These are phyloP conservation scores for Odontothrips loti DNA, from an alignment of 2,888 invertebrate genomes.

Conservation along the genomic window DNA sequence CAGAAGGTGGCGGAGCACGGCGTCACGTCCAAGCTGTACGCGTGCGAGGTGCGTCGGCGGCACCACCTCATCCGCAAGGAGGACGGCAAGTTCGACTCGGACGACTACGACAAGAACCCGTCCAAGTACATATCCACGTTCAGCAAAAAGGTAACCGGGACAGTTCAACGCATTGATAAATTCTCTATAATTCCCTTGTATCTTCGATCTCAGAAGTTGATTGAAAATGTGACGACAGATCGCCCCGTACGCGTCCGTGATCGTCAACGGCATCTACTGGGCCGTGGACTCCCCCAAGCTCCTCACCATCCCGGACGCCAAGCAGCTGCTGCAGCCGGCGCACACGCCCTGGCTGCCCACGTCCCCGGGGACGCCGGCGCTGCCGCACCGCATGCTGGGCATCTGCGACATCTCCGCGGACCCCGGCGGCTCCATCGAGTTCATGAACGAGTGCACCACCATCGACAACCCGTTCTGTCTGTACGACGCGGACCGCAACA, in stretches of 20 bases:
- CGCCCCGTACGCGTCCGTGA: constrained; percentile 94
- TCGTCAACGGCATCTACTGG: constrained; percentile 99
- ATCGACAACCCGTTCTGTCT: constrained; percentile 98
- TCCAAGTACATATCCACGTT: constrained; percentile 94
- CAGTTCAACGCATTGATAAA: no score
- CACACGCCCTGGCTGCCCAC: constrained; percentile 91
- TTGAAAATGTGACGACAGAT: constrained; percentile 66
- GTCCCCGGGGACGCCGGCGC: constrained; percentile 78
- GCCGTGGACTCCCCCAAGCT: constrained; percentile 94
- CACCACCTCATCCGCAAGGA: constrained; percentile 91
- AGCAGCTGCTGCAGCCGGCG: constrained; percentile 81
- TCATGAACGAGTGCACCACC: constrained; percentile 99
- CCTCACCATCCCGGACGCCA: constrained; percentile 96
- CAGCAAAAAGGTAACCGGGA: constrained; percentile 68
- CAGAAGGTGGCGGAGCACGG: constrained; percentile 96
- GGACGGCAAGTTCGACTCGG: constrained; percentile 85
- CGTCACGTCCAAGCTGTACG: constrained; percentile 91
- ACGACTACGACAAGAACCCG: constrained; percentile 88
- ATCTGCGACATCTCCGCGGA: constrained; percentile 99
- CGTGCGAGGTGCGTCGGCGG: constrained; percentile 88
- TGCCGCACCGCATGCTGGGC: constrained; percentile 86
- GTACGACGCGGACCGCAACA: constrained; percentile 98
- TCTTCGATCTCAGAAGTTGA: no score
- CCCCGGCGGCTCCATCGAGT: constrained; percentile 97
- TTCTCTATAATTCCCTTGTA: no score